Evolutionary conservation across 2,888 invertebrate genomes (phyloP), one percentile per base, ranked within the genome.

Genomic region (Kryphioiulus occultus): DNA sequence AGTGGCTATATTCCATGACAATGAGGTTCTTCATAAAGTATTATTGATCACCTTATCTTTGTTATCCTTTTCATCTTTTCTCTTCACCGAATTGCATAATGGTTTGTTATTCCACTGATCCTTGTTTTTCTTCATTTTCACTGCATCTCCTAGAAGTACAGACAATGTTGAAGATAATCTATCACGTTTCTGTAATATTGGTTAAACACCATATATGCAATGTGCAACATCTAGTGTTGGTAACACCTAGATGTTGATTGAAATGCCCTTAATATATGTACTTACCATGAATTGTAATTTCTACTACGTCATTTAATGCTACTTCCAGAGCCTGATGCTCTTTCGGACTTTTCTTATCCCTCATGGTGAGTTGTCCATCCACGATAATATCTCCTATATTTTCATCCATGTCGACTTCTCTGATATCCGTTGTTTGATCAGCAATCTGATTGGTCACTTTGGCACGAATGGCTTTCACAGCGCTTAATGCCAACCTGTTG

Each of bases 361-460:
- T 95, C 92, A 95, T 92, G 91, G 96, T 94, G 90, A 96, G 95
- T 89, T 90, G 90, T 88, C 96, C 96, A 92, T 97, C 97, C 89
- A 95, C 96, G 91, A 97, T 94, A 91, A 95, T 95, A 92, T 95
- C 94, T 91, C 94, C 94, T 89, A 92, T 92, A 88, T 91, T 91
- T 44, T 90, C 89, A 89, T 93, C 93, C 89, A 93, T 93, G 91
- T 94, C 94, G 90, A 90, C 89, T 17, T 89, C 89, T 42, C 89
- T 89, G 59, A 88, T 89, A 59, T 90, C 90, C 17, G 90, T 89
- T 32, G 91, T 96, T 94, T 97, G 97, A 94, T 97, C 97, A 92
- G 97, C 96, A 93, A 98, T 97, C 94, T 97, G 97, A 94, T 97
- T 98, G 93, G 97, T 97, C 92, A 97, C 93, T 94, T 97, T 97